Evolutionary conservation across 1,140 invertebrate genomes (phyloP).

Genomic region (Wiebesia pumilae): DNA sequence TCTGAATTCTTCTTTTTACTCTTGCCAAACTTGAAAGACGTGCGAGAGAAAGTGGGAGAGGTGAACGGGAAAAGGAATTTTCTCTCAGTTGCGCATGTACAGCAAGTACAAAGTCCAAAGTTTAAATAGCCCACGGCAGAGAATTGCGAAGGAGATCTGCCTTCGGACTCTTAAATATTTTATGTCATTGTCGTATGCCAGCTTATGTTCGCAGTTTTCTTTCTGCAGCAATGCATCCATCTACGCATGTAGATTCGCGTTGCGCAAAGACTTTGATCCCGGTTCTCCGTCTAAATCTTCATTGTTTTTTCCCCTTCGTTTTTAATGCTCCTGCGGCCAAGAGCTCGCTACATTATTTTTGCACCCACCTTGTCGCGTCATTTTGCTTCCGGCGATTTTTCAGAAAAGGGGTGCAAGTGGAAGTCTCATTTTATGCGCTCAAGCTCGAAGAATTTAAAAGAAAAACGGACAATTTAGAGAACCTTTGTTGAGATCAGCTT

Average conservation of each 20-base stretch:
- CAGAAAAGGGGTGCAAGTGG: neutral
- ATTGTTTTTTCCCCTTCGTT: slow-evolving; percentile 4
- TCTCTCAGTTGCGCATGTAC: neutral
- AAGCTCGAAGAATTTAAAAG: neutral
- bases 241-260: neutral
- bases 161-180: slow-evolving; percentile 46
- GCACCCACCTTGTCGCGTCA: slow-evolving; percentile 29
- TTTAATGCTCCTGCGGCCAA: slow-evolving; percentile 16
- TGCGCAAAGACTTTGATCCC: neutral
- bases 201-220: slow-evolving; percentile 21
- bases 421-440: neutral
- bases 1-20: neutral
- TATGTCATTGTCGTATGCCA: slow-evolving; percentile 44
- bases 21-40: slow-evolving; percentile 6
- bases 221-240: neutral
- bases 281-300: neutral
- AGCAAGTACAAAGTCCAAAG: slow-evolving; percentile 43
- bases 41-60: neutral
- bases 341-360: slow-evolving; percentile 36
- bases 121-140: slow-evolving; percentile 52
- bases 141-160: slow-evolving; percentile 1
- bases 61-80: neutral
- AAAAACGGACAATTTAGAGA: neutral
- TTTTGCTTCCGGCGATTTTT: slow-evolving; percentile 33
- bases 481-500: neutral